phyloP scores from a whole-genome alignment of 2,797 vertebrate species.

The Acipenser transmontanus region DNA sequence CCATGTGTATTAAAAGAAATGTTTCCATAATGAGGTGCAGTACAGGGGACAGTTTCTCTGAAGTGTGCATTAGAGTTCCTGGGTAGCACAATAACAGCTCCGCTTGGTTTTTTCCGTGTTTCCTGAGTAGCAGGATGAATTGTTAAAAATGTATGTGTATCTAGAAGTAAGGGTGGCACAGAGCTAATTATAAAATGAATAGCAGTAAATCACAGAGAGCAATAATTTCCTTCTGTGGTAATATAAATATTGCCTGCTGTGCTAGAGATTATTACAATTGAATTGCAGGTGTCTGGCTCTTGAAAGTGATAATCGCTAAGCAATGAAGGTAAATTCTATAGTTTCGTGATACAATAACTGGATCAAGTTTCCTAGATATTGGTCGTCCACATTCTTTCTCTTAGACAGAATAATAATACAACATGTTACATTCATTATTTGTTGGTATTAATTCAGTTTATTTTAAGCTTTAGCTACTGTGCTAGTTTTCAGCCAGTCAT shows the following conservation, averaged over 20 bases:
- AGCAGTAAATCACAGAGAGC: conserved; percentile 47
- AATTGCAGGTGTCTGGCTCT: conserved; percentile 51
- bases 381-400: no score
- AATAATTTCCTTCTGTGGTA: conserved; percentile 56
- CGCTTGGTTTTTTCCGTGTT: conserved; percentile 28
- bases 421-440: no score
- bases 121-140: conserved; percentile 45
- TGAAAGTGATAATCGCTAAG: conserved; percentile 52
- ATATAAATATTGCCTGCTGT: conserved; percentile 50
- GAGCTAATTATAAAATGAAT: conserved; percentile 54
- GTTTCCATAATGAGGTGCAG: neutral
- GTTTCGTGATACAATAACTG: conserved; percentile 32
- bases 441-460: no score
- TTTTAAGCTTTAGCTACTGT: no score
- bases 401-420: no score
- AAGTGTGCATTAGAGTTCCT: neutral
- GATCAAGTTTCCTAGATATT: no score
- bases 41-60: neutral
- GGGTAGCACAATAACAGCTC: conserved; percentile 30
- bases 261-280: conserved; percentile 48
- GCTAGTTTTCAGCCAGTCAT: no score
- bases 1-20: neutral
- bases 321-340: conserved; percentile 13
- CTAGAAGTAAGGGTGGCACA: conserved; percentile 33
- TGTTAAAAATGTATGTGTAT: conserved; percentile 12